These are phyloP conservation scores for Carlito syrichta DNA, from an alignment of 2,113 vertebrate genomes.

Conservation along the genomic window DNA sequence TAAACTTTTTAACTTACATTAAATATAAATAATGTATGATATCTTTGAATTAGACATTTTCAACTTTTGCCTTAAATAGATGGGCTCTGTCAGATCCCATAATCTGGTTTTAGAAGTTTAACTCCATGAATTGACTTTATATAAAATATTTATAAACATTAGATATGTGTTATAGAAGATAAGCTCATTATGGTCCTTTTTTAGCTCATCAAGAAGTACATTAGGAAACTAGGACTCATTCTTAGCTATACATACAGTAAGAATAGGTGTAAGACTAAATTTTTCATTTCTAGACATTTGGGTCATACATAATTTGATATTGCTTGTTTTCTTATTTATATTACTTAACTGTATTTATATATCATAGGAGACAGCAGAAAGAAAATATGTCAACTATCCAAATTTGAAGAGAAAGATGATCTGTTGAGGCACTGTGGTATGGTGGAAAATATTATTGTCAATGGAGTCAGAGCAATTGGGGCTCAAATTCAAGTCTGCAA, in stretches of 20 bases:
- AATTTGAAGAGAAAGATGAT: conserved; percentile 37
- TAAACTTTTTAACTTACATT: conserved; percentile 8
- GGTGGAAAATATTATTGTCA: background rate
- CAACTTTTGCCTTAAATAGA: conserved; percentile 18
- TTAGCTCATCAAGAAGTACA: conserved; percentile 22
- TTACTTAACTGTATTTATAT: background rate
- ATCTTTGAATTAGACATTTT: conserved; percentile 46
- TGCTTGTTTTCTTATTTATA: background rate
- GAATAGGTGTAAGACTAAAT: conserved; percentile 23
- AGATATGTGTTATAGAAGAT: conserved; percentile 17
- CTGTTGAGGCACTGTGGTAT: background rate
- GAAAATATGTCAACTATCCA: background rate
- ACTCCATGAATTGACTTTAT: conserved; percentile 35
- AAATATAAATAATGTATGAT: conserved; percentile 49
- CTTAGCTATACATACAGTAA: conserved; percentile 10
- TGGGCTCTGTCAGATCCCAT: conserved; percentile 38
- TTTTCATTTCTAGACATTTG: conserved; percentile 50
- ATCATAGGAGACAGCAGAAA: background rate
- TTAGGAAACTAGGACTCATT: conserved; percentile 9
- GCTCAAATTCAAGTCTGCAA: background rate
- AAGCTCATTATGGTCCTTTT: conserved; percentile 37
- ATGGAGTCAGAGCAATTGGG: background rate
- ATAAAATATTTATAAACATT: conserved; percentile 65
- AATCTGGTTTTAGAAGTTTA: conserved; percentile 39
- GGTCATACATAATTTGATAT: conserved; percentile 37